Base-by-base conservation (phyloP, 1,140 invertebrate species). In the Parasteatoda tepidariorum region DNA sequence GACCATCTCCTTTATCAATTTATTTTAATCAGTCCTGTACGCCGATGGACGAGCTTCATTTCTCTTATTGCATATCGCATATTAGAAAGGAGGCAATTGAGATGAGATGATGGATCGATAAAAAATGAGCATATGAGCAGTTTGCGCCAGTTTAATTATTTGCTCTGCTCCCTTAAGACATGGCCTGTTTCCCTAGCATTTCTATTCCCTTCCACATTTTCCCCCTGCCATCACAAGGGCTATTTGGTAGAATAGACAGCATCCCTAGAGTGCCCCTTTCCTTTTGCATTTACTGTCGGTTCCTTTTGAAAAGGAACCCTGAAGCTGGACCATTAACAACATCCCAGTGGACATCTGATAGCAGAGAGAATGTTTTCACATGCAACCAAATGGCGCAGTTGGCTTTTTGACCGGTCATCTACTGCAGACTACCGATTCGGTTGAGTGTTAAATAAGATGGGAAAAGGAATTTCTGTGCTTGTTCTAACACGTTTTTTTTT, bases 81-180 rank as follows among this genome's bases (percentile, higher is more conserved):
- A 13, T 18, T 0, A 48, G 38, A 13, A 18, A 2, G 28, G 3
- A 61, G 11, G 15, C 13, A 61, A 61, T 24, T 22, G 26, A 24
- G 3, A 24, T 3, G 26, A 61, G 22, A 61, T 22, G 59, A 22
- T 30, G 59, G 2, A 55, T 18, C 22, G 13, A 55, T 13, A 55
- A 55, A 55, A 13, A 55, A 18, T 22, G 48, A n/a, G n/a, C n/a
- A n/a, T n/a, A n/a, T n/a, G 38, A 18, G 38, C 18, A 18, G 4
- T 66, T 54, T 33, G 38, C 61, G 54, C 74, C 66, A 64, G 74
- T 57, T 78, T 78, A 78, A 78, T 78, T 78, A 78, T 78, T 61
- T 57, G 38, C 18, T 15, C 18, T 2, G 33, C 9, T 78, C 74
- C 74, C 74, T 18, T 13, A 48, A 24, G 11, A 31, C 61, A 54